A percentile compares a stretch with the other conserved stretches of the same genome.
These are phyloP conservation scores for Gari tellinella DNA, from an alignment of 2,888 invertebrate species.

Conservation along the genomic window DNA sequence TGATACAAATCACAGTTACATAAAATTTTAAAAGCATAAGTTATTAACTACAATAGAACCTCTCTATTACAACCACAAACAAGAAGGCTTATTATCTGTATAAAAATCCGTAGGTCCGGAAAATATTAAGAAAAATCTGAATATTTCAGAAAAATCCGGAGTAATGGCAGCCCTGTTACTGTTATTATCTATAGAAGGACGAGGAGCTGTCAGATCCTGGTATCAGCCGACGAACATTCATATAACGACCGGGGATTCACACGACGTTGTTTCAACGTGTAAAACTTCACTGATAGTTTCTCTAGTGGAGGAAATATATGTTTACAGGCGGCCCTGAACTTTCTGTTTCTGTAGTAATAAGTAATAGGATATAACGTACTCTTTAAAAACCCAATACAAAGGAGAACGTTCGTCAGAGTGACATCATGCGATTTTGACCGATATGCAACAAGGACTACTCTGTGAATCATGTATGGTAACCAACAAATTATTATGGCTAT, in stretches of 20 bases:
- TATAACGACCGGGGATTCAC: slow-evolving; percentile 63
- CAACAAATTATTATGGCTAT: slow-evolving; percentile 72
- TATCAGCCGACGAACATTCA: slow-evolving; percentile 23
- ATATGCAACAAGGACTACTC: slow-evolving; percentile 54
- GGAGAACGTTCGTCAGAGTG: slow-evolving; percentile 27
- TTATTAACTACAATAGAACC: no score
- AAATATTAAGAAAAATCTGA: no score
- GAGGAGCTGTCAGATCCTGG: slow-evolving; percentile 17
- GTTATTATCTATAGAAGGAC: no score
- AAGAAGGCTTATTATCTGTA: no score
- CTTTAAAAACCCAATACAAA: slow-evolving; percentile 74
- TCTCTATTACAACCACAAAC: no score
- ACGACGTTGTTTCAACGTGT: slow-evolving; percentile 9
- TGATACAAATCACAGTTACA: no score
- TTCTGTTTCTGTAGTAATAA: slow-evolving; percentile 74
- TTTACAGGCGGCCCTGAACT: slow-evolving; percentile 67
- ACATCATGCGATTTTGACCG: slow-evolving; percentile 30
- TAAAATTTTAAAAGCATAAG: no score
- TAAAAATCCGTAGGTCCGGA: no score
- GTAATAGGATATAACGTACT: slow-evolving; percentile 78
- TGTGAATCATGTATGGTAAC: slow-evolving; percentile 68
- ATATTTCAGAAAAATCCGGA: no score
- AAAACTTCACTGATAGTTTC: no score
- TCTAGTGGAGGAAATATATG: slow-evolving; percentile 40
- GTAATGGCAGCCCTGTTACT: no score